Evolutionary conservation across 2,797 vertebrate species (phyloP).

Genomic region (Platalea minor): DNA sequence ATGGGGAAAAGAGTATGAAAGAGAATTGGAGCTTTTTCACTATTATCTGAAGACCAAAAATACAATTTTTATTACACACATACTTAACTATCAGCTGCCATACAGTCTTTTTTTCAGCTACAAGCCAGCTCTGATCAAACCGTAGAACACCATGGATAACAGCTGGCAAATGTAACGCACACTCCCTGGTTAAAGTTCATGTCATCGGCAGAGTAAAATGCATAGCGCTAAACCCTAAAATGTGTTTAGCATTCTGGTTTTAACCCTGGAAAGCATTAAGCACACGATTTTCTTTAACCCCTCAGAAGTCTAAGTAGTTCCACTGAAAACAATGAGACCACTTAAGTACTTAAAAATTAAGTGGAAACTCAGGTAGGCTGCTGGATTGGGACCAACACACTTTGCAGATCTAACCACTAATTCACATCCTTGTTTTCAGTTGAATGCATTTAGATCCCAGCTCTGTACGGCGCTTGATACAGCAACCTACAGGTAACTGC

Average conservation of each 20-base stretch:
- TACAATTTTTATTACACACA: background rate
- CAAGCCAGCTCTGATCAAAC: background rate
- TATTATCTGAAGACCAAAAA: background rate
- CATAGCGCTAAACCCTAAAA: background rate
- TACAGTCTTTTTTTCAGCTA: background rate
- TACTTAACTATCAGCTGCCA: background rate
- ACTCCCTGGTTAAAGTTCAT: conserved; percentile 18
- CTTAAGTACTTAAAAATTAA: background rate
- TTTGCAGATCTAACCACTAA: background rate
- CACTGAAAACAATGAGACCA: background rate
- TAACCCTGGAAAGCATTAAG: background rate
- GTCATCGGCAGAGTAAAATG: background rate
- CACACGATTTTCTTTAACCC: background rate
- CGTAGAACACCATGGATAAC: background rate
- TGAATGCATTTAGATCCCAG: background rate
- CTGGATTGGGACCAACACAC: background rate
- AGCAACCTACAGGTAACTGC: background rate
- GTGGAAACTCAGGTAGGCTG: background rate
- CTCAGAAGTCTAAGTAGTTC: background rate
- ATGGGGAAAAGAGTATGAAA: background rate
- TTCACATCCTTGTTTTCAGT: background rate
- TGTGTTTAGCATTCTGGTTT: conserved; percentile 3
- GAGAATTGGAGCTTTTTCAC: background rate
- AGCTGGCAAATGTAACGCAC: conserved; percentile 20
- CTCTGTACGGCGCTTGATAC: background rate